Conservation (phyloP, 2,113 vertebrate genomes). For the Gambusia affinis region DNA sequence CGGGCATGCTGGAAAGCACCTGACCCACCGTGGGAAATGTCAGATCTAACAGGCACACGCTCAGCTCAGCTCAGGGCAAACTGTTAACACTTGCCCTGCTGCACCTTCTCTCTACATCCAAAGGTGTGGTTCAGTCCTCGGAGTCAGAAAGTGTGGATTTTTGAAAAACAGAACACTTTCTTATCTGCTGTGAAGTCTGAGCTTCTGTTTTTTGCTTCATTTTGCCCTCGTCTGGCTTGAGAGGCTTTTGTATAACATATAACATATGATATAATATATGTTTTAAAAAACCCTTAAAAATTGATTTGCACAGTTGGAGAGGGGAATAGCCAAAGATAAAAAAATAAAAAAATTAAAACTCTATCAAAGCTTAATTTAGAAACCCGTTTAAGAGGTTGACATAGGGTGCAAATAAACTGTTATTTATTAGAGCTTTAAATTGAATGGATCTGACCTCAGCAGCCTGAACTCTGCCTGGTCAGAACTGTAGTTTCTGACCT, state of each 20-base stretch:
- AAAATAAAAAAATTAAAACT: slow-evolving; percentile 46
- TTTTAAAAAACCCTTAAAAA: slow-evolving; percentile 45
- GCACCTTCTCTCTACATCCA: not conserved
- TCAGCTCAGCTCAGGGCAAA: slow-evolving; percentile 16
- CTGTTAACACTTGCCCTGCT: slow-evolving; percentile 46
- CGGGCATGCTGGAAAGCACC: slow-evolving; percentile 55
- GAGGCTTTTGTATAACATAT: slow-evolving; percentile 34
- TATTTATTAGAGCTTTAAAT: slow-evolving; percentile 44
- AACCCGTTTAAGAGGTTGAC: slow-evolving; percentile 47
- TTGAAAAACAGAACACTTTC: slow-evolving; percentile 17
- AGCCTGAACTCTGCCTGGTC: slow-evolving; percentile 17
- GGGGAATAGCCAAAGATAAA: slow-evolving; percentile 42
- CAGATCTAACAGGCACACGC: slow-evolving; percentile 55
- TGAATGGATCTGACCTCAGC: slow-evolving; percentile 28
- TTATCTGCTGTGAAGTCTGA: slow-evolving; percentile 53
- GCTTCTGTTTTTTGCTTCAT: slow-evolving; percentile 32
- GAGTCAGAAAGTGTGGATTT: slow-evolving; percentile 31
- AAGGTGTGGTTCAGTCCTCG: slow-evolving; percentile 28
- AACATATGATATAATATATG: no score
- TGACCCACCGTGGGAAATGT: slow-evolving; percentile 69
- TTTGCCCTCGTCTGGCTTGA: slow-evolving; percentile 24
- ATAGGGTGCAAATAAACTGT: slow-evolving; percentile 45
- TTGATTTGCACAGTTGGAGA: slow-evolving; percentile 65
- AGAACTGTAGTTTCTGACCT: slow-evolving; percentile 17
- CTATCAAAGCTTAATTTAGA: slow-evolving; percentile 51